Evolutionary conservation across 2,113 vertebrate genomes (phyloP).

Genomic region (Myotis lucifugus): DNA sequence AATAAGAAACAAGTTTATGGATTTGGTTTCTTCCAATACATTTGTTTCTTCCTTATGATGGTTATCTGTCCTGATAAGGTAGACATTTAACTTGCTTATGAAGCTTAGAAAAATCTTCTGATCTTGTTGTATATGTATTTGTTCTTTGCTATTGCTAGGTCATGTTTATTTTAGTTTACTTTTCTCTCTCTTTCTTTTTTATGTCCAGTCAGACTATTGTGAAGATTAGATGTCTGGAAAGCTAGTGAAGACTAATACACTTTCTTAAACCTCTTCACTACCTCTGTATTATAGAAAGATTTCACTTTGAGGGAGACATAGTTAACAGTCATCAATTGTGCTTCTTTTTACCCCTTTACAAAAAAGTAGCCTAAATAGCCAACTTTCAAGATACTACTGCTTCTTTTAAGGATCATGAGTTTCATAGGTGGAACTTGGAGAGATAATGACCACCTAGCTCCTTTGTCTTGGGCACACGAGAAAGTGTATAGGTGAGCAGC

Average conservation of each 20-base stretch:
- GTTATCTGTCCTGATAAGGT: neutral
- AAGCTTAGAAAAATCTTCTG: conserved; percentile 3
- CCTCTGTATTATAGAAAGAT: neutral
- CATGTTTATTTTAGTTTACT: neutral
- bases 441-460: neutral
- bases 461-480: neutral
- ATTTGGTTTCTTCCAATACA: neutral
- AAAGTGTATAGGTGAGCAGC: neutral
- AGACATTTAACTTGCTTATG: neutral
- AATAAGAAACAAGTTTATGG: neutral
- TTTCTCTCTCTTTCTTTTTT: neutral
- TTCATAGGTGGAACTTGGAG: neutral
- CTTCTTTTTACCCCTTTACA: neutral
- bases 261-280: neutral
- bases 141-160: neutral
- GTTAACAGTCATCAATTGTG: neutral
- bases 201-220: neutral
- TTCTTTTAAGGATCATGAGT: conserved; percentile 35
- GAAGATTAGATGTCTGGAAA: conserved; percentile 23
- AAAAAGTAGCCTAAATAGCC: neutral
- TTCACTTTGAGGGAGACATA: neutral
- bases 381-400: neutral
- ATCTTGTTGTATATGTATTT: neutral
- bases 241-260: neutral
- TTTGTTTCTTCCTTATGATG: neutral